Base-by-base conservation (phyloP, 2,888 invertebrate genomes). In the Drosophila limbata region DNA sequence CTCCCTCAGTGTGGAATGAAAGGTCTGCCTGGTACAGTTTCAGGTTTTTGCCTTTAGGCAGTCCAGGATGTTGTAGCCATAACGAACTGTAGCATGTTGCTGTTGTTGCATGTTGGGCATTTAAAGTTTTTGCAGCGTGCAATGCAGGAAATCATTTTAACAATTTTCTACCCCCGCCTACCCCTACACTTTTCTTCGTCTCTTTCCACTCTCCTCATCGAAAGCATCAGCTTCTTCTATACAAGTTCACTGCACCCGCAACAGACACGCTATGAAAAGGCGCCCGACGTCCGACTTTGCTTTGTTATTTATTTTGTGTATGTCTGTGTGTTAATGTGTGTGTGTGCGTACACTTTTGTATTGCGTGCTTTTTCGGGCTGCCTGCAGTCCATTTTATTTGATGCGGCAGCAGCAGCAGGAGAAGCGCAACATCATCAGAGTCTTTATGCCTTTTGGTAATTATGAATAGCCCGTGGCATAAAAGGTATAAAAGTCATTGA, bases 61-160 rank as follows among this genome's bases (percentile, higher is more conserved):
- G 44, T 42, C 40, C 77, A 77, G 73, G 62, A 77, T 77, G 73
- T 73, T 77, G 63, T 57, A 66, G 77, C 60, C 78, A 57, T 82
- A 81, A 79, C 79, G 77, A 82, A 82, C 77, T 69, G 81, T 63
- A 64, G 71, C 69, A 63, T 75, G 75, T 64, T 69, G 66, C 45
- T 66, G 60, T 71, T 81, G 77, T 69, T 85, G 73, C 77, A 84
- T 86, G 78, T 84, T 87, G 73, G 69, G 84, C 87, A 84, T 87
- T 84, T 87, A 82, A 84, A 82, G 87, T 85, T 80, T 66, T 63
- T 75, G 85, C 81, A 83, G 85, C 83, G 71, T 81, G 86, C 86
- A 83, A 76, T 81, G 86, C 82, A 86, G 85, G 86, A 86, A 86
- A 86, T 88, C 78, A 86, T 86, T 86, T 88, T 86, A 84, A 86